A percentile compares a stretch with the other conserved stretches of the same genome.
phyloP scores from a whole-genome alignment of 2,888 invertebrate species.

The Pteria penguin region DNA sequence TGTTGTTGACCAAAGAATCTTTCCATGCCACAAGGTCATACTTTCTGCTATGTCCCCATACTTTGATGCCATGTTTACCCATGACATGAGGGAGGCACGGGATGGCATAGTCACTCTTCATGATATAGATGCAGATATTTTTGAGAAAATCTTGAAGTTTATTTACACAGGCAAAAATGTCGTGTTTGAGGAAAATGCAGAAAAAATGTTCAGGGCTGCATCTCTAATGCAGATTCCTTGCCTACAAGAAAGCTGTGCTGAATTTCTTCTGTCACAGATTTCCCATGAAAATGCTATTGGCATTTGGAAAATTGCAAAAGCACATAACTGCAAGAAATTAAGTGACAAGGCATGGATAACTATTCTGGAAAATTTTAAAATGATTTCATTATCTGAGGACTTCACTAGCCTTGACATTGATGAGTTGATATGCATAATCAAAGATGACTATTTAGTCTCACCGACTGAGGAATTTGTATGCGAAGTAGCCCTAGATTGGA shows the following conservation, averaged over 20 bases:
- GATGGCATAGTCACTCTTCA: constrained; percentile 66
- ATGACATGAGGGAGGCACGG: constrained; percentile 66
- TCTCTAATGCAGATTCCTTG: constrained; percentile 92
- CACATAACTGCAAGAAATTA: constrained; percentile 87
- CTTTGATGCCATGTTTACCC: constrained; percentile 69
- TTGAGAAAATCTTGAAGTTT: constrained; percentile 89
- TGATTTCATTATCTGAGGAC: constrained; percentile 60
- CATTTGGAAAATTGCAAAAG: constrained; percentile 89
- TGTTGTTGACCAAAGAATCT: constrained; percentile 65
- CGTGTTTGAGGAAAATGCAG: constrained; percentile 89
- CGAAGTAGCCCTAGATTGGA: constrained; percentile 87
- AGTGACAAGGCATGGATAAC: constrained; percentile 86
- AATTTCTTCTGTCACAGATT: constrained; percentile 86
- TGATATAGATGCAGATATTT: constrained; percentile 85
- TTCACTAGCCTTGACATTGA: constrained; percentile 84
- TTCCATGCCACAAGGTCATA: constrained; percentile 70
- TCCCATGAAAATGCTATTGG: constrained; percentile 90
- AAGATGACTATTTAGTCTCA: constrained; percentile 90
- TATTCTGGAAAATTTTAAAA: constrained; percentile 82
- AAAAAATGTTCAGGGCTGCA: constrained; percentile 86
- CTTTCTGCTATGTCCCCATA: constrained; percentile 71
- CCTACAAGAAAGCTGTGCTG: constrained; percentile 89
- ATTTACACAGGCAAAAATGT: constrained; percentile 90
- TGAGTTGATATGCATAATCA: constrained; percentile 88
- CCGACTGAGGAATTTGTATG: constrained; percentile 91